Percentiles rank a stretch among this genome's conserved stretches.
Conservation (phyloP, 1,140 invertebrate genomes). For the Procambarus virginalis region DNA sequence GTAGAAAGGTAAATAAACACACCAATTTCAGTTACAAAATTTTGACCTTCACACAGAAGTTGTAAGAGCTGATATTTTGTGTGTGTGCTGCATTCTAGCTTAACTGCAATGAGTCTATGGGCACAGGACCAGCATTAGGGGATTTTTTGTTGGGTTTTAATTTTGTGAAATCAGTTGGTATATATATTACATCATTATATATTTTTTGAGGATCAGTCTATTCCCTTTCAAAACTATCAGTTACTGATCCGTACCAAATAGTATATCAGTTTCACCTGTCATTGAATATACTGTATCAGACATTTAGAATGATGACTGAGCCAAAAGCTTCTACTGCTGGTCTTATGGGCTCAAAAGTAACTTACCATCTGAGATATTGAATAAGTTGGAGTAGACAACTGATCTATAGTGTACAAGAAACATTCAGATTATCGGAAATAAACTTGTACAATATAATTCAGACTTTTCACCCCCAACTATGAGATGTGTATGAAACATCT, state of each 20-base stretch:
- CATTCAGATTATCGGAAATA: constrained; percentile 15
- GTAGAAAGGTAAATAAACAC: neutral
- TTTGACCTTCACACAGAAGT: neutral
- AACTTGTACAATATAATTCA: neutral
- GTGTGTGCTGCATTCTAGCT: neutral
- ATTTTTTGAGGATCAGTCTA: neutral
- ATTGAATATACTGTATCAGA: neutral
- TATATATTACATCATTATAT: neutral
- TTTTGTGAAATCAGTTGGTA: neutral
- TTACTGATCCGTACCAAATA: neutral
- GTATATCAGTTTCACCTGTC: neutral
- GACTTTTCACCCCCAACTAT: neutral
- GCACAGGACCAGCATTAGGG: constrained; percentile 8
- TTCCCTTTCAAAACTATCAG: neutral
- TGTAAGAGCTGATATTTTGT: neutral
- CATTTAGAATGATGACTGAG: neutral
- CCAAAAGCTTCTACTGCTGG: neutral
- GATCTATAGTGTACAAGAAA: constrained; percentile 13
- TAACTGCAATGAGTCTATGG: neutral
- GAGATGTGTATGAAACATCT: too few species aligned
- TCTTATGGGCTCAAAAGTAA: neutral
- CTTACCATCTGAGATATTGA: neutral
- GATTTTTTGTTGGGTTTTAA: constrained; percentile 1
- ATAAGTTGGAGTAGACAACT: neutral
- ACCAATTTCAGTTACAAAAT: neutral